Percentiles rank a stretch among this genome's conserved stretches.
Conservation (phyloP, 2,113 vertebrate species). For the Cacatua alba region DNA sequence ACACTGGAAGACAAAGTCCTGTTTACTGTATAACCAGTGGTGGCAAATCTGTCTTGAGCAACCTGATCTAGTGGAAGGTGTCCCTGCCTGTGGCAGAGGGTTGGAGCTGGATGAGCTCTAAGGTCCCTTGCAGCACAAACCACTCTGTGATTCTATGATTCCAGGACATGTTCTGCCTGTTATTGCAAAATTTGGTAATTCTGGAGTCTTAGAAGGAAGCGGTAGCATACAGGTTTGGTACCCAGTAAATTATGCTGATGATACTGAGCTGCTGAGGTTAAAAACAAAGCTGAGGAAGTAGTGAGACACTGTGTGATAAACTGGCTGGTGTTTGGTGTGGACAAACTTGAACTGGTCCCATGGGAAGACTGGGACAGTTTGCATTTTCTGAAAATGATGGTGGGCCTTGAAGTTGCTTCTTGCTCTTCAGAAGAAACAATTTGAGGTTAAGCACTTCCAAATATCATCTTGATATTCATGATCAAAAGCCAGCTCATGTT, state of each 20-base stretch:
- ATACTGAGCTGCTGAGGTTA: neutral
- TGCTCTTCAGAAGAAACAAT: neutral
- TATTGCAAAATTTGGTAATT: neutral
- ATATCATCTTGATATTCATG: neutral
- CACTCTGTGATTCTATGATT: neutral
- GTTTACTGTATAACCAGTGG: neutral
- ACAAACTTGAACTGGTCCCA: neutral
- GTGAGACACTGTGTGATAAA: rapidly evolving
- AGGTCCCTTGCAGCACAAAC: neutral
- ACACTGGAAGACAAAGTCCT: neutral
- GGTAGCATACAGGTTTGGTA: neutral
- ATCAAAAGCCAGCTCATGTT: neutral
- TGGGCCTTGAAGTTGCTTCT: neutral
- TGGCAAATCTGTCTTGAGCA: neutral
- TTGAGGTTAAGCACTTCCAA: neutral
- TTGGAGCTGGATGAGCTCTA: neutral
- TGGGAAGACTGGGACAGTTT: neutral
- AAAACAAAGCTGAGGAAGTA: neutral
- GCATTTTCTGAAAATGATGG: neutral
- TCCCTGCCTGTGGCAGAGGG: neutral
- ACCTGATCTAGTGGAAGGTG: neutral
- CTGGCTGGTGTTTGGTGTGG: neutral
- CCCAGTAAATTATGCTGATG: neutral
- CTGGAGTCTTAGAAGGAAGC: neutral
- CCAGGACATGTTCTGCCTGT: neutral